These are phyloP conservation scores for Podarcis lilfordi DNA, from an alignment of 2,797 vertebrate genomes.

Conservation along the genomic window DNA sequence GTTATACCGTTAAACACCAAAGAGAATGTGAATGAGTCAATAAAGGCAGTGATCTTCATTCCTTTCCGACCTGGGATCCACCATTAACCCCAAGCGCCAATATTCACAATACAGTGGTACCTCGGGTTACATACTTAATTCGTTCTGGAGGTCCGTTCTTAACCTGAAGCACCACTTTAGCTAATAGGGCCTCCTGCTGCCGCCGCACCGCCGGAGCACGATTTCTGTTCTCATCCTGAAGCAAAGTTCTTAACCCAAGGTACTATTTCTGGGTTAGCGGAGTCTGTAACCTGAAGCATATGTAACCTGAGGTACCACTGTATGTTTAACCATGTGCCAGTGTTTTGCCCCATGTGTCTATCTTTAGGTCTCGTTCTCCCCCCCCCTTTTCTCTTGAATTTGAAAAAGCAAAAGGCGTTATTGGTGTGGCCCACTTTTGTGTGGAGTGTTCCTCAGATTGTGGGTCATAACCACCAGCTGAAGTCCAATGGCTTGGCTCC, in stretches of 20 bases:
- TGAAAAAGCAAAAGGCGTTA: not conserved
- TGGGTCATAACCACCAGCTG: not conserved
- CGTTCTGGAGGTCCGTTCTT: too few species aligned
- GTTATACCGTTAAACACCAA: not conserved
- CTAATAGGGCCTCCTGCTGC: too few species aligned
- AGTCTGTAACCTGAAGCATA: too few species aligned
- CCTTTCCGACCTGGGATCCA: not conserved
- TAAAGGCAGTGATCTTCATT: not conserved
- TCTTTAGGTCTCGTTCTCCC: not conserved
- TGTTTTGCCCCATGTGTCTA: not conserved
- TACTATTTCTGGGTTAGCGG: too few species aligned
- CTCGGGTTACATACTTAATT: too few species aligned
- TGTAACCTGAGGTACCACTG: too few species aligned
- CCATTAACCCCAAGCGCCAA: not conserved
- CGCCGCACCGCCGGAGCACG: too few species aligned
- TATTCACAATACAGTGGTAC: too few species aligned
- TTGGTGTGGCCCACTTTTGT: not conserved
- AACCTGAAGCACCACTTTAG: too few species aligned
- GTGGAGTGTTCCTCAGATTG: not conserved
- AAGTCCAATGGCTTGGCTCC: not conserved
- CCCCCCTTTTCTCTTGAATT: not conserved
- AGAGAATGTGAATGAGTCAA: not conserved
- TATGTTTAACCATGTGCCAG: too few species aligned
- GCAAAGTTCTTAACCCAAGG: too few species aligned
- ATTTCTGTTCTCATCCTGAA: too few species aligned